These are phyloP conservation scores for Platycercus adscitus DNA, from an alignment of 2,113 vertebrate genomes.

Conservation along the genomic window DNA sequence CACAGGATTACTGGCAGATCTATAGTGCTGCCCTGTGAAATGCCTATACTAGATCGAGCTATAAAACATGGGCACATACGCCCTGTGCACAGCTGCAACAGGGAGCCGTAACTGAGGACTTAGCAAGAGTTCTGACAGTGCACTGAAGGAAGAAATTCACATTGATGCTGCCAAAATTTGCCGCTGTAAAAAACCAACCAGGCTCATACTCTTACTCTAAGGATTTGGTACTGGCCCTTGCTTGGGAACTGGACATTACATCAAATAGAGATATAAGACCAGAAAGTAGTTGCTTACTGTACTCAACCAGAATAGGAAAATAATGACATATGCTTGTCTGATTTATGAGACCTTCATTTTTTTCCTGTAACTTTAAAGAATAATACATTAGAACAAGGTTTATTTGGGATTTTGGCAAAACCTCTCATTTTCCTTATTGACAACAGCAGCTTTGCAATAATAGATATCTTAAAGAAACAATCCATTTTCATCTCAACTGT, in stretches of 20 bases:
- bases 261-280: background rate
- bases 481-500: background rate
- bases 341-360: background rate
- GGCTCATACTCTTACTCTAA: background rate
- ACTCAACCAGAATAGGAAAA: background rate
- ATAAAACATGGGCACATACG: rapidly evolving
- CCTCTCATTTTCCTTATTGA: background rate
- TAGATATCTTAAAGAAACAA: background rate
- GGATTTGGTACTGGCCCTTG: background rate
- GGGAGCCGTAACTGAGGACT: background rate
- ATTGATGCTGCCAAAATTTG: background rate
- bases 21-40: background rate
- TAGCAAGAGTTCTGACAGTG: background rate
- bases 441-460: background rate
- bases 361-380: background rate
- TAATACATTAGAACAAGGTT: background rate
- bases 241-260: background rate
- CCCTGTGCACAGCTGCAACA: background rate
- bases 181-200: background rate
- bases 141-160: background rate
- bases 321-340: background rate
- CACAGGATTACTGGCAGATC: background rate
- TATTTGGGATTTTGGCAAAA: background rate
- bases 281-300: background rate
- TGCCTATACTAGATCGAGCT: background rate